phyloP scores from a whole-genome alignment of 1,140 invertebrate species.

The Melipona quadrifasciata region DNA sequence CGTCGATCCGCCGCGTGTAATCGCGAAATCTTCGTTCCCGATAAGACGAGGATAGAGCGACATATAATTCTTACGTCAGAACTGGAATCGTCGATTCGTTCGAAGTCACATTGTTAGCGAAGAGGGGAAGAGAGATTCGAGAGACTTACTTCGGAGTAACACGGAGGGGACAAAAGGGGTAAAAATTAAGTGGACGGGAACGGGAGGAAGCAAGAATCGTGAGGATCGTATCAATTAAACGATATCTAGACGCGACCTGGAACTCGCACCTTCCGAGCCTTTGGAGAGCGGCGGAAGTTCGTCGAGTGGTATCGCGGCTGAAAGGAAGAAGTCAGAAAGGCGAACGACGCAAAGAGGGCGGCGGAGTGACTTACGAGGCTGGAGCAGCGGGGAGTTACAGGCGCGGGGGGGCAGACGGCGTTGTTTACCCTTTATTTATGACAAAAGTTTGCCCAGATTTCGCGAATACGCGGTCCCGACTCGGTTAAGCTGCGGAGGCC shows the following conservation, averaged over 20 bases:
- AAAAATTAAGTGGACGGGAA: no score
- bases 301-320: conserved; percentile 25
- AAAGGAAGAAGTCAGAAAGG: conserved; percentile 55
- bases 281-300: conserved; percentile 13
- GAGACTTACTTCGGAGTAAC: no score
- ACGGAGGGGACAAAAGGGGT: no score
- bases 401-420: conserved; percentile 46
- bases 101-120: no score
- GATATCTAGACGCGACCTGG: conserved; percentile 36
- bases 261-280: conserved; percentile 12
- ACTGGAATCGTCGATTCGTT: no score
- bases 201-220: background rate
- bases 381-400: conserved; percentile 39
- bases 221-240: conserved; percentile 23
- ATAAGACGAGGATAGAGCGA: background rate
- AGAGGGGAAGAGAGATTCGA: no score
- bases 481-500: conserved; percentile 67
- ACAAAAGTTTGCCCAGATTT: conserved; percentile 80
- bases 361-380: conserved; percentile 62
- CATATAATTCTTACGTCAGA: background rate
- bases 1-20: background rate
- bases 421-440: conserved; percentile 81
- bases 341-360: conserved; percentile 46
- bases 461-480: conserved; percentile 70
- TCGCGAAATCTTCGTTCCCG: background rate